These are phyloP conservation scores for Zoanthus sansibaricus DNA, from an alignment of 92 coral and sea anemone species.

Conservation along the genomic window DNA sequence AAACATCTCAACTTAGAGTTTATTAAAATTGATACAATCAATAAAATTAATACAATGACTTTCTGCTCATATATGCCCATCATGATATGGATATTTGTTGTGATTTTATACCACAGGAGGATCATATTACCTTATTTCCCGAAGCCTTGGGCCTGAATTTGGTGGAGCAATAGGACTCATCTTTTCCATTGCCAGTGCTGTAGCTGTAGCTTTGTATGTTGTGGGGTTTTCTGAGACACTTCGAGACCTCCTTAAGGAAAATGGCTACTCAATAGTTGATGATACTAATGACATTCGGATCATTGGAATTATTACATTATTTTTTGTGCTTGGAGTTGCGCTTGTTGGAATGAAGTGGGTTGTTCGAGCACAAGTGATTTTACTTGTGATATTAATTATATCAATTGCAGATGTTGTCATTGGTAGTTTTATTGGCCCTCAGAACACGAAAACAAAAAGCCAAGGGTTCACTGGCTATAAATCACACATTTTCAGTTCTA, in stretches of 20 bases:
- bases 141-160: conserved; percentile 99
- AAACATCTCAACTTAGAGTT: no score
- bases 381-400: conserved; percentile 75
- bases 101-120: conserved; percentile 68
- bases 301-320: conserved; percentile 84
- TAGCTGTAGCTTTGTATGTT: conserved; percentile 95
- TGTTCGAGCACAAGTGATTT: conserved; percentile 86
- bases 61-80: no score
- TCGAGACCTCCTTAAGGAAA: conserved; percentile 80
- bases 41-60: no score
- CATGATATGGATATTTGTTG: no score
- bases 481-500: conserved; percentile 70
- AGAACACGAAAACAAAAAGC: conserved; percentile 66
- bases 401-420: conserved; percentile 89
- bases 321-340: conserved; percentile 84
- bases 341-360: conserved; percentile 96
- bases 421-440: conserved; percentile 93
- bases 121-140: conserved; percentile 89
- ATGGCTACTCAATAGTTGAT: conserved; percentile 80
- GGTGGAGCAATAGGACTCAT: conserved; percentile 99
- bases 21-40: no score
- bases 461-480: conserved; percentile 85
- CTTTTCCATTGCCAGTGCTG: conserved; percentile 96
- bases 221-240: conserved; percentile 99
- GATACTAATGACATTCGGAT: conserved; percentile 94